Evolutionary conservation across 2,113 vertebrate genomes (phyloP).

Genomic region (Phoenicopterus ruber): DNA sequence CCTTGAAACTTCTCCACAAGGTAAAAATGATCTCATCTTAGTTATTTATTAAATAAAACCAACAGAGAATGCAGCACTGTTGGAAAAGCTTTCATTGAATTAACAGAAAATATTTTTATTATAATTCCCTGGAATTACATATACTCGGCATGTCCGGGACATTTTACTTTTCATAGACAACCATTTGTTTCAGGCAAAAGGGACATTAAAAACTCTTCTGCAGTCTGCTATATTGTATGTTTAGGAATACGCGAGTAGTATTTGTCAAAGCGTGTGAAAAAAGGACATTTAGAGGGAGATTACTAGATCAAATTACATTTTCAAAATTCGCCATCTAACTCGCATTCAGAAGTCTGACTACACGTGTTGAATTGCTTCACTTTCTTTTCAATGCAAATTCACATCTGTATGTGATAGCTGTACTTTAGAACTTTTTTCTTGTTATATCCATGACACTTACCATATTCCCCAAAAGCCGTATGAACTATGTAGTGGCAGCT

Average conservation of each 20-base stretch:
- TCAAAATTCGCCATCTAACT: background rate
- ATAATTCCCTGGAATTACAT: background rate
- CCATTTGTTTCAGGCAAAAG: background rate
- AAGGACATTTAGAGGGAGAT: background rate
- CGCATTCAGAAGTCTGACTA: background rate
- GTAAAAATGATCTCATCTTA: conserved; percentile 60
- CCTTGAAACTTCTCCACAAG: conserved; percentile 85
- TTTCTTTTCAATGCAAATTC: background rate
- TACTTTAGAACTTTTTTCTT: background rate
- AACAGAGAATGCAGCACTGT: background rate
- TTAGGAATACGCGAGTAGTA: background rate
- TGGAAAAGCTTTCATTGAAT: background rate
- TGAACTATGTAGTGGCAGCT: background rate
- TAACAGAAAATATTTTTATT: background rate
- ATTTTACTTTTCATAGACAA: background rate
- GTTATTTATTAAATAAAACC: background rate
- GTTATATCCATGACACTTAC: background rate
- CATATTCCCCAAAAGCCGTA: background rate
- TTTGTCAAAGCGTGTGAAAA: background rate
- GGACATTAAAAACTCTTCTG: background rate
- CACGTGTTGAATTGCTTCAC: background rate
- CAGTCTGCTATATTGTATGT: background rate
- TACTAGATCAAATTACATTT: background rate
- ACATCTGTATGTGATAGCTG: background rate
- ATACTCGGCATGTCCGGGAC: background rate